Percentiles rank a stretch among this genome's conserved stretches.
These are phyloP conservation scores for Chrysopilus asiliformis DNA, from an alignment of 2,888 invertebrate species.

Conservation along the genomic window DNA sequence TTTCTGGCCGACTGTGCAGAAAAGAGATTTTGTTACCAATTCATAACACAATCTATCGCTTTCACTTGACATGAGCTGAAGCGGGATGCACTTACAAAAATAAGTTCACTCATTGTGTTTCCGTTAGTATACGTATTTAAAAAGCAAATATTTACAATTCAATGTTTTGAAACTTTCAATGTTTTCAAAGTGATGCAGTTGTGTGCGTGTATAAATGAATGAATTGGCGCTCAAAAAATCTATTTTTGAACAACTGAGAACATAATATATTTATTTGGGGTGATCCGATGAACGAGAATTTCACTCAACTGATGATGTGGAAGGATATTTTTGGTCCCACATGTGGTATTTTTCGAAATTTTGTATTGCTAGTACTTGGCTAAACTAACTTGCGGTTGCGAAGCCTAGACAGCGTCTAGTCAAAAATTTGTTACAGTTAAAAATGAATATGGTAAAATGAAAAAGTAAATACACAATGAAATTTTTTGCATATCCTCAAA, in stretches of 20 bases:
- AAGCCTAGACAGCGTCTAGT: too few relatives aligned
- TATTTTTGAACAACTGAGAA: not conserved
- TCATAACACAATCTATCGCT: constrained; percentile 8
- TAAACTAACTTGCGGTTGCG: too few relatives aligned
- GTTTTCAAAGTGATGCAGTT: not conserved
- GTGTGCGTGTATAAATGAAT: not conserved
- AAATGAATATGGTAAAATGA: too few relatives aligned
- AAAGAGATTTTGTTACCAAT: constrained; percentile 8
- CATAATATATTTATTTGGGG: not conserved
- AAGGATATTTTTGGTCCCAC: not conserved
- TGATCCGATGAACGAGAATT: not conserved
- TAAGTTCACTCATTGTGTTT: too few relatives aligned
- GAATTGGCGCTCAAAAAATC: not conserved
- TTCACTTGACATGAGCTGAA: not conserved
- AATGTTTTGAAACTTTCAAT: too few relatives aligned
- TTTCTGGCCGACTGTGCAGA: constrained; percentile 10
- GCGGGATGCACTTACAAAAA: constrained; percentile 3
- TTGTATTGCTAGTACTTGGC: too few relatives aligned
- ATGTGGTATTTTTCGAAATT: not conserved
- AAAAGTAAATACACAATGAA: too few relatives aligned
- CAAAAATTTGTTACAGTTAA: too few relatives aligned
- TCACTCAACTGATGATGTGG: constrained; percentile 7
- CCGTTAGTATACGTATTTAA: constrained; percentile 7
- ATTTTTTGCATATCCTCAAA: too few relatives aligned
- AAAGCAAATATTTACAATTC: constrained; percentile 6